Evolutionary conservation across 1,140 invertebrate genomes (phyloP).

Genomic region (Popillia japonica): DNA sequence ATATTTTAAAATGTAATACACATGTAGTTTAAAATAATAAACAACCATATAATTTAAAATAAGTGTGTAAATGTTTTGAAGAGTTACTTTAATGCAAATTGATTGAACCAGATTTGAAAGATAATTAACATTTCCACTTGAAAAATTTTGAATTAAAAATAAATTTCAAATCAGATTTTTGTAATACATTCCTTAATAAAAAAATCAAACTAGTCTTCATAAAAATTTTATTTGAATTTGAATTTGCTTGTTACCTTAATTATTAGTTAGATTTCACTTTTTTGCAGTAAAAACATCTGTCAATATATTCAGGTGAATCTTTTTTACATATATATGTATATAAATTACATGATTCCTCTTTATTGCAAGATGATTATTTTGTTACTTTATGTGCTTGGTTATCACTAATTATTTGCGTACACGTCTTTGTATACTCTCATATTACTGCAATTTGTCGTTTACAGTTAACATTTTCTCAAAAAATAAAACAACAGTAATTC

Average conservation of each 20-base stretch:
- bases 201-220: constrained; percentile 22
- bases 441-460: too few species aligned
- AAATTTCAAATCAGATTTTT: constrained; percentile 6
- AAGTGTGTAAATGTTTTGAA: too few species aligned
- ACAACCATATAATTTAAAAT: too few species aligned
- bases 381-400: constrained; percentile 1
- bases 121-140: too few species aligned
- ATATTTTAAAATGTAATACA: too few species aligned
- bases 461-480: neutral
- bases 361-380: constrained; percentile 18
- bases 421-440: too few species aligned
- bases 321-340: neutral
- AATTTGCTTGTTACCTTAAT: neutral
- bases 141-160: too few species aligned
- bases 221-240: constrained; percentile 3
- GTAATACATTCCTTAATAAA: neutral
- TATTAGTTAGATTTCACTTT: neutral
- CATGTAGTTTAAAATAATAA: too few species aligned
- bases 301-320: neutral
- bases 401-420: neutral
- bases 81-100: too few species aligned
- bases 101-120: too few species aligned
- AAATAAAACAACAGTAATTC: neutral
- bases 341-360: neutral
- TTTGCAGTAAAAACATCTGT: neutral